These are phyloP conservation scores for Meloe dianella DNA, from an alignment of 2,888 invertebrate species.

Conservation along the genomic window DNA sequence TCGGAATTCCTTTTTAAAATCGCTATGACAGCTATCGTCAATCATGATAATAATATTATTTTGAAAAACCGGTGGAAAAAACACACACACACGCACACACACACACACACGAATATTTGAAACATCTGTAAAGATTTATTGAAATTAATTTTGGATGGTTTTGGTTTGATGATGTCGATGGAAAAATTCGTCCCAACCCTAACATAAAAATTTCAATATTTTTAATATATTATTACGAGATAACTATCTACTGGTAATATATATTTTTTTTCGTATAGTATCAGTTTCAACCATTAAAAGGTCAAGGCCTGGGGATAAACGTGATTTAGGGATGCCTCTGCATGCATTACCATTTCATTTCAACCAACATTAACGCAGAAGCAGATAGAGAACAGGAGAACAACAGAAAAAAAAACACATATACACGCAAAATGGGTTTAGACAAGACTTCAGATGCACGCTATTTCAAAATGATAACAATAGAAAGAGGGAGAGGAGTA, in stretches of 20 bases:
- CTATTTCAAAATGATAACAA: constrained; percentile 1
- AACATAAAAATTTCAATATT: constrained; percentile 11
- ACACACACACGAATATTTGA: not conserved
- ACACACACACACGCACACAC: no score
- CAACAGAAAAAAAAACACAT: not conserved
- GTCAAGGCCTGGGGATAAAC: constrained; percentile 12
- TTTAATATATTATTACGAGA: constrained; percentile 11
- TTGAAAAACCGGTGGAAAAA: not conserved
- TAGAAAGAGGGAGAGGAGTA: not conserved
- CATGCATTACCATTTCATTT: constrained; percentile 11
- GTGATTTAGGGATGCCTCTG: constrained; percentile 13
- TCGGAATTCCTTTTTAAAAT: constrained; percentile 2
- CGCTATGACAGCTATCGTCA: constrained; percentile 1
- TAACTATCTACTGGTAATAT: constrained; percentile 7
- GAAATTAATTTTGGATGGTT: not conserved
- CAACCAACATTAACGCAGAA: not conserved
- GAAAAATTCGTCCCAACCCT: constrained; percentile 3
- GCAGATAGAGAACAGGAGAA: constrained; percentile 6
- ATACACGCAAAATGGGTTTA: constrained; percentile 9
- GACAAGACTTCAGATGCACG: constrained; percentile 9
- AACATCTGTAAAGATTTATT: constrained; percentile 8
- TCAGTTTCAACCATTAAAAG: constrained; percentile 13
- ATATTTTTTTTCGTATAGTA: constrained; percentile 2
- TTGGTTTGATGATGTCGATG: not conserved
- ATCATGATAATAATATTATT: constrained; percentile 2